Evolutionary conservation across 2,113 vertebrate species (phyloP).

Genomic region (Amazona vittata): DNA sequence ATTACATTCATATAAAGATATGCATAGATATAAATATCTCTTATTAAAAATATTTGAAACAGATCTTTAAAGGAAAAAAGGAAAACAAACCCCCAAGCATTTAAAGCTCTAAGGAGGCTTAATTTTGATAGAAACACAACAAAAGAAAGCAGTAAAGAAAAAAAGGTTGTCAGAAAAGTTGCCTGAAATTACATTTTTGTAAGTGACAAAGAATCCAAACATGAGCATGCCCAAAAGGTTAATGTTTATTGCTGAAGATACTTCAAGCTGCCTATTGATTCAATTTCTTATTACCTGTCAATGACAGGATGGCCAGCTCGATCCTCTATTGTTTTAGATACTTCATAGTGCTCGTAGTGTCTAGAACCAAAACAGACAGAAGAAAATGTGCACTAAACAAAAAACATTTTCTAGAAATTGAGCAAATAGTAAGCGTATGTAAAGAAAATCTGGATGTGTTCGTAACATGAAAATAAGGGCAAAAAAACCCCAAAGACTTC

Average conservation of each 20-base stretch:
- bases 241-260: neutral
- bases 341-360: conserved; percentile 51
- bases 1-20: neutral
- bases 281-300: conserved; percentile 53
- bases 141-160: neutral
- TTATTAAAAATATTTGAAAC: neutral
- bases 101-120: neutral
- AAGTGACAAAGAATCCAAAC: neutral
- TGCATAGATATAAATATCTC: neutral
- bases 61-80: neutral
- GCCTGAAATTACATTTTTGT: neutral
- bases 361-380: conserved; percentile 1
- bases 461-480: neutral
- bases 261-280: neutral
- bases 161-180: neutral
- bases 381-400: neutral
- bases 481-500: neutral
- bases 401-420: neutral
- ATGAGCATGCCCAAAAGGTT: neutral
- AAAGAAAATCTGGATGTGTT: neutral
- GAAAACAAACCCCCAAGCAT: accelerated
- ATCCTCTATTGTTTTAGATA: conserved; percentile 48
- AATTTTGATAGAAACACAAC: neutral
- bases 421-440: neutral
- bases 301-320: conserved; percentile 16